phyloP scores from a whole-genome alignment of 1,140 invertebrate genomes.

The Neodiprion pinetum region DNA sequence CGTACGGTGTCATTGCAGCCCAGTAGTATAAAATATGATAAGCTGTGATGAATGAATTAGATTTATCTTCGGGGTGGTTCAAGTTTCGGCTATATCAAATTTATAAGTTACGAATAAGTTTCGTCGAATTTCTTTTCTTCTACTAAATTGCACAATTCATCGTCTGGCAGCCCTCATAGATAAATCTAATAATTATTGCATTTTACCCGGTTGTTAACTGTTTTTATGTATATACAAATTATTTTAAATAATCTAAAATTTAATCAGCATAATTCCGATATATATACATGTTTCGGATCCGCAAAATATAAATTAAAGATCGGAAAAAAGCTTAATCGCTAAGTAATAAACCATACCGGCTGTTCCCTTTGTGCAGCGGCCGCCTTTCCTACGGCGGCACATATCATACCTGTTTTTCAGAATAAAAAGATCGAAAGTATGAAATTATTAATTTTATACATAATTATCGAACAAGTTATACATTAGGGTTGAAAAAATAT shows the following conservation, averaged over 20 bases:
- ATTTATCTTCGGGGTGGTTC: background rate
- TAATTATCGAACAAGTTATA: slow-evolving; percentile 25
- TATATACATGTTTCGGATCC: background rate
- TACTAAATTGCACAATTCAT: too few species aligned
- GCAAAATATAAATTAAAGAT: background rate
- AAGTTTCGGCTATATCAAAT: too few species aligned
- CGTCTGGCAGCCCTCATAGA: background rate
- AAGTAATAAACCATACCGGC: slow-evolving; percentile 79
- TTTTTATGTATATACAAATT: background rate
- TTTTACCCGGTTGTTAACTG: background rate
- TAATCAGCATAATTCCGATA: background rate
- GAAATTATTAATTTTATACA: slow-evolving; percentile 48
- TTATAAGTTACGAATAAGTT: too few species aligned
- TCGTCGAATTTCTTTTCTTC: too few species aligned
- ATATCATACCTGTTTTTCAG: slow-evolving; percentile 88
- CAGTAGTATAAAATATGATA: too few species aligned
- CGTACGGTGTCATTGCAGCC: background rate
- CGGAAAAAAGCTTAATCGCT: slow-evolving; percentile 53
- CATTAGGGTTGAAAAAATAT: too few species aligned
- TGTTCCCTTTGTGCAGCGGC: slow-evolving; percentile 94
- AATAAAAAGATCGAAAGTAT: slow-evolving; percentile 60
- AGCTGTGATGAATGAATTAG: background rate
- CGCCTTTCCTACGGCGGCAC: slow-evolving; percentile 92
- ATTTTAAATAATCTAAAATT: background rate
- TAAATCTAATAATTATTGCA: background rate